Evolutionary conservation across 2,888 invertebrate genomes (phyloP).

Genomic region (Celastrina argiolus): DNA sequence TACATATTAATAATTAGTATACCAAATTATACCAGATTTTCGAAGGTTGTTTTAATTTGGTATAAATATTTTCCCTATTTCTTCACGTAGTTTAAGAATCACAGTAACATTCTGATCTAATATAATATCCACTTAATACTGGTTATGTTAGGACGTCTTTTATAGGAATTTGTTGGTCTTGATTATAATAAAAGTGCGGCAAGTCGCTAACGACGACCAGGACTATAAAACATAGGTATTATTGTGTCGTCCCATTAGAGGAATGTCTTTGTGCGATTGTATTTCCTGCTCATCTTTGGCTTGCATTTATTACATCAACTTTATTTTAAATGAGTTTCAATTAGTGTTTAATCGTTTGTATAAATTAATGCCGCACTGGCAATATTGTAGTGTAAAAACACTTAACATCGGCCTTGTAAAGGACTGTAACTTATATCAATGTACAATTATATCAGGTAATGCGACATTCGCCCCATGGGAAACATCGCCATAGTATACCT

Average conservation of each 20-base stretch:
- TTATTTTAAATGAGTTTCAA: conserved; percentile 35
- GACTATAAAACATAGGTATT: conserved; percentile 44
- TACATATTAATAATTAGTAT: too few species aligned
- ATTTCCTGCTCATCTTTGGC: conserved; percentile 60
- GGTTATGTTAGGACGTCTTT: conserved; percentile 13
- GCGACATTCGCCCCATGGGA: too few species aligned
- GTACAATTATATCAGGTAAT: too few species aligned
- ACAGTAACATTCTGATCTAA: background rate
- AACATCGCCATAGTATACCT: too few species aligned
- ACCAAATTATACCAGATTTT: too few species aligned
- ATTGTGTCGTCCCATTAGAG: conserved; percentile 55
- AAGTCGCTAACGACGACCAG: conserved; percentile 21
- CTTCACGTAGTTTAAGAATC: too few species aligned
- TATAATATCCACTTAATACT: background rate
- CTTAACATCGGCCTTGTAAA: background rate
- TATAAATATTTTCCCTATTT: too few species aligned
- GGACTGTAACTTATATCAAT: background rate
- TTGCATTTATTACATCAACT: conserved; percentile 39
- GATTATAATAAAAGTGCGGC: conserved; percentile 26
- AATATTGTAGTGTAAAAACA: background rate
- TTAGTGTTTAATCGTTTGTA: conserved; percentile 27
- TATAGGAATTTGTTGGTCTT: conserved; percentile 26
- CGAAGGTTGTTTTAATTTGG: too few species aligned
- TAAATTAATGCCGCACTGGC: conserved; percentile 22
- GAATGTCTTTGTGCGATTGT: conserved; percentile 51